Evolutionary conservation across 2,113 vertebrate genomes (phyloP).

Genomic region (Balaenoptera acutorostrata): DNA sequence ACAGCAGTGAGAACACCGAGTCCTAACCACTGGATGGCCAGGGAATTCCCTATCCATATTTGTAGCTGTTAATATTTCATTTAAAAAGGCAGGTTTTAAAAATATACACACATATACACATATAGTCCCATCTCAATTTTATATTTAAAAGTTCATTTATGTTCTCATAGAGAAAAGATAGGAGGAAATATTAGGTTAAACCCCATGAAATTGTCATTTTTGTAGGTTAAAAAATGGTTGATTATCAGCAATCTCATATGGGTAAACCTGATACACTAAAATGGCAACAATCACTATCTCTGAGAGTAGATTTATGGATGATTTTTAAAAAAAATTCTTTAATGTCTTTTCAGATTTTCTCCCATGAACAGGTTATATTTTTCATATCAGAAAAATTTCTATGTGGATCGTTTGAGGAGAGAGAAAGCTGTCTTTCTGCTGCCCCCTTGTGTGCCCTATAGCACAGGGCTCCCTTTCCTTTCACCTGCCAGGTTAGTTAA

Average conservation of each 20-base stretch:
- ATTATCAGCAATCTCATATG: background rate
- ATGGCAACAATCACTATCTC: background rate
- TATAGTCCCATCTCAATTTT: background rate
- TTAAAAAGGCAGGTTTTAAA: background rate
- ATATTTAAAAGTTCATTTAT: background rate
- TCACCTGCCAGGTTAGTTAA: fast-evolving
- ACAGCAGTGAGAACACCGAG: too few relatives aligned
- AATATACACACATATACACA: background rate
- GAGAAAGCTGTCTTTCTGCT: slow-evolving; percentile 38
- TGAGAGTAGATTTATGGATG: background rate
- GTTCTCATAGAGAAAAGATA: background rate
- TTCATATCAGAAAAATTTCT: background rate
- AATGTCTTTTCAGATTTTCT: background rate
- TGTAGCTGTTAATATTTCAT: background rate
- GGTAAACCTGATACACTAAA: background rate
- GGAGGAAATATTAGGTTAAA: background rate
- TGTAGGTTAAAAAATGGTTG: background rate
- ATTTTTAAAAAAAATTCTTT: background rate
- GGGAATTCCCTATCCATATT: background rate
- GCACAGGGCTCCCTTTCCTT: background rate
- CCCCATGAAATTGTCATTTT: background rate
- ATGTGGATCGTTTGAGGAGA: background rate
- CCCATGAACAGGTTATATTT: background rate
- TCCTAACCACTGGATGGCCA: too few relatives aligned
- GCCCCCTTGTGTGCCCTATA: slow-evolving; percentile 42